Base-by-base conservation (phyloP, 2,113 vertebrate genomes). In the Epinephelus cyanopodus region DNA sequence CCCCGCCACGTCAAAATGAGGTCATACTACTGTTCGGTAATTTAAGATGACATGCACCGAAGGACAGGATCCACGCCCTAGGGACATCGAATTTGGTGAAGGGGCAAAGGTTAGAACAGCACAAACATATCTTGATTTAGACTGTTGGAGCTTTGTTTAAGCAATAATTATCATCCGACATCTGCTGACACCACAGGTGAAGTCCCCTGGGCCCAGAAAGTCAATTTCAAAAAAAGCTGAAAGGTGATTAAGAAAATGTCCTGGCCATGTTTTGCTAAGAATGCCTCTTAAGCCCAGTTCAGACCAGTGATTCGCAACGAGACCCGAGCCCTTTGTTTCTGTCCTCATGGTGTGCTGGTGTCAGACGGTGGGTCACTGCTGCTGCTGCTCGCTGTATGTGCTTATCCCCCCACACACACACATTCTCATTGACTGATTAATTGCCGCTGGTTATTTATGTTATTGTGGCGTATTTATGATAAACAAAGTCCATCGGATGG, bases 1-100 rank as follows among this genome's bases (percentile, higher is more conserved):
- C 2, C 33, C 63, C 4, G 66, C 21, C 71, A 45, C 39, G 19
- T 86, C 69, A 87, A 54, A 50, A 54, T 88, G 82, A 85, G 70
- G 23, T 90, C 88, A 91, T 63, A 11, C 67, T 21, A 6, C 9
- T 56, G 47, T 14, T 69, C n/a, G 0, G 73, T 68, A 63, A 82
- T 76, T 88, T 29, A 60, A 60, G 77, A 73, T 48, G 14, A 54
- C 27, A 29, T 39, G 29, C 19, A 17, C 27, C 18, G 18, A 27
- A 3, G 25, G 29, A 50, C 7, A 10, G 27, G 19, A 33, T 58
- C 17, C 25, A 37, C 5, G n/a, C 17, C 61, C 29, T 29, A 52
- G 63, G 58, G 39, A 53, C 8, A 4, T 25, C 10, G 2, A 37
- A 23, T 69, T 3, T 61, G 5, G 17, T 10, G 5, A 71, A 48